These are phyloP conservation scores for Bucco capensis DNA, from an alignment of 2,113 vertebrate genomes.

Conservation along the genomic window DNA sequence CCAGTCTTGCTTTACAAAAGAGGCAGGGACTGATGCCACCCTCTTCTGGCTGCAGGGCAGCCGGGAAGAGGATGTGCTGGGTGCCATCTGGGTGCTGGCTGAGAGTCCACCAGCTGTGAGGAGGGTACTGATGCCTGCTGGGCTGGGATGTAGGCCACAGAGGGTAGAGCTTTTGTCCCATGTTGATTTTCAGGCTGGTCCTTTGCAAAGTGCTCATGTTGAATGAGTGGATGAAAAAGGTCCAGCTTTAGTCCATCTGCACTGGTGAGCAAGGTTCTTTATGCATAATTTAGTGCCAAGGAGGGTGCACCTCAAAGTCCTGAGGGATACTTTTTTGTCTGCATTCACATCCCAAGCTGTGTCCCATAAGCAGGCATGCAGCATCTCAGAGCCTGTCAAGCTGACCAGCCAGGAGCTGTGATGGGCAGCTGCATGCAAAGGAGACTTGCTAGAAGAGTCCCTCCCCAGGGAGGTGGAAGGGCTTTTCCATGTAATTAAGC, in stretches of 20 bases:
- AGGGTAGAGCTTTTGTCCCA: neutral
- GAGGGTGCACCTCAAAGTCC: neutral
- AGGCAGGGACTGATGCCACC: neutral
- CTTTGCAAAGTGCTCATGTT: neutral
- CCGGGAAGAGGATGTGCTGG: neutral
- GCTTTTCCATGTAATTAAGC: constrained; percentile 17
- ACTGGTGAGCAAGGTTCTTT: neutral
- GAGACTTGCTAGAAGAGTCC: neutral
- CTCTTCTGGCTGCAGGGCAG: neutral
- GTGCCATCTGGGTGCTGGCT: neutral
- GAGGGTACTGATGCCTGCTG: neutral
- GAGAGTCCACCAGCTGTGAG: neutral
- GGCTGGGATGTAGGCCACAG: neutral
- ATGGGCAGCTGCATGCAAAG: neutral
- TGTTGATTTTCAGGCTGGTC: neutral
- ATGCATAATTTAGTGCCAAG: neutral
- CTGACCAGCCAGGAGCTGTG: neutral
- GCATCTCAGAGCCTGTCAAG: neutral
- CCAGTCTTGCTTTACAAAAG: constrained; percentile 22
- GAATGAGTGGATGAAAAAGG: neutral
- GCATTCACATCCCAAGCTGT: neutral
- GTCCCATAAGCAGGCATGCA: neutral
- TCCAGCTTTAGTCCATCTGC: neutral
- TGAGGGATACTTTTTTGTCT: neutral
- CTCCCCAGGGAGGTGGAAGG: neutral